Percentiles rank a stretch among this genome's conserved stretches.
Conservation (phyloP, 2,797 vertebrate genomes). For the Ciconia nigra region DNA sequence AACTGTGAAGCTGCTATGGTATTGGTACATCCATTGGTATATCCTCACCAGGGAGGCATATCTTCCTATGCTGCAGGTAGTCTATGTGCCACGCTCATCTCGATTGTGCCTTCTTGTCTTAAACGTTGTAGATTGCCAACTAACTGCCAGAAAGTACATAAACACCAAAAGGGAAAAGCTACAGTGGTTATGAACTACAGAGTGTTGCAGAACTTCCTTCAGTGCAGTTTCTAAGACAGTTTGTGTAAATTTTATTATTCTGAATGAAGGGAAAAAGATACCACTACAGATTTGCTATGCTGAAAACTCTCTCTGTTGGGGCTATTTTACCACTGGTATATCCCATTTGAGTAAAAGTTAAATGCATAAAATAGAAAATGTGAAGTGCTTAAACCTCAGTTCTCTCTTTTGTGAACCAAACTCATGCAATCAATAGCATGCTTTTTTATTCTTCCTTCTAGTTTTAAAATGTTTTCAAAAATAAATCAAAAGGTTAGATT, state of each 20-base stretch:
- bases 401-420: not conserved
- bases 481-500: constrained; percentile 44
- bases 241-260: not conserved
- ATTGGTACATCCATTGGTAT: not conserved
- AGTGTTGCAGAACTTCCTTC: not conserved
- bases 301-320: not conserved
- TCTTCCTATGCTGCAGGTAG: not conserved
- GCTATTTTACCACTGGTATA: not conserved
- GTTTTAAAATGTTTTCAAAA: constrained; percentile 40
- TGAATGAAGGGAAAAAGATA: not conserved
- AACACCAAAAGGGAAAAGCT: not conserved
- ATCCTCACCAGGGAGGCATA: not conserved
- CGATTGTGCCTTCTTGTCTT: not conserved
- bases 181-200: not conserved
- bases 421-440: not conserved
- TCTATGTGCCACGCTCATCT: not conserved
- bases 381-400: not conserved
- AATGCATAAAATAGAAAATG: not conserved
- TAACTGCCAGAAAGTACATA: not conserved
- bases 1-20: not conserved
- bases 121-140: not conserved
- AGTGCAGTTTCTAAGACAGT: not conserved
- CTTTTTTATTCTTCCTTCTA: constrained; percentile 7
- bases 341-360: not conserved
- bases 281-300: not conserved